Conservation (phyloP, 2,113 vertebrate genomes). For the Patagioenas fasciata region DNA sequence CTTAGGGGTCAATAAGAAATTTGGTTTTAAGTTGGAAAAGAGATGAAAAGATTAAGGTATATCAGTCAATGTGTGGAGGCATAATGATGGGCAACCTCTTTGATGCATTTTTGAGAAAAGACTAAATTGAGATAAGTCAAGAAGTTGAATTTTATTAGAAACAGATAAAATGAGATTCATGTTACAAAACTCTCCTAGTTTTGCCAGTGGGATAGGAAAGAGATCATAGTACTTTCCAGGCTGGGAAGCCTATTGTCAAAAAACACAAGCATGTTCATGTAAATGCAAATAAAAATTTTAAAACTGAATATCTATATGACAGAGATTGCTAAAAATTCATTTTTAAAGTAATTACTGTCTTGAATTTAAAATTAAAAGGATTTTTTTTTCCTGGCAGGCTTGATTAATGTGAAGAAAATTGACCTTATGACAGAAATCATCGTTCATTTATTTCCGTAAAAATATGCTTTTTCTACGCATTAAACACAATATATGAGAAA, state of each 20-base stretch:
- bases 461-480: background rate
- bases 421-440: background rate
- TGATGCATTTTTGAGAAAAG: background rate
- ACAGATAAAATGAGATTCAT: background rate
- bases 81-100: fast-evolving
- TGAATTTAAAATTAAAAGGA: background rate
- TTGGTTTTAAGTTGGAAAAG: background rate
- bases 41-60: background rate
- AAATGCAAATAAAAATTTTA: background rate
- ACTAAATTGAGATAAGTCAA: background rate
- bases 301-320: background rate
- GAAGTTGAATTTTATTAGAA: background rate
- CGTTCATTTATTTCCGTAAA: background rate
- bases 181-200: background rate
- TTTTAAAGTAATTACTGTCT: background rate
- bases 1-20: background rate
- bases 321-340: background rate
- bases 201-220: background rate
- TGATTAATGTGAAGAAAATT: background rate
- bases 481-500: background rate
- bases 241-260: background rate
- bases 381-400: background rate
- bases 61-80: background rate
- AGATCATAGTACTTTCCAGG: background rate
- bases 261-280: background rate